phyloP scores from a whole-genome alignment of 1,140 invertebrate species.

The Hesperophylax magnus region DNA sequence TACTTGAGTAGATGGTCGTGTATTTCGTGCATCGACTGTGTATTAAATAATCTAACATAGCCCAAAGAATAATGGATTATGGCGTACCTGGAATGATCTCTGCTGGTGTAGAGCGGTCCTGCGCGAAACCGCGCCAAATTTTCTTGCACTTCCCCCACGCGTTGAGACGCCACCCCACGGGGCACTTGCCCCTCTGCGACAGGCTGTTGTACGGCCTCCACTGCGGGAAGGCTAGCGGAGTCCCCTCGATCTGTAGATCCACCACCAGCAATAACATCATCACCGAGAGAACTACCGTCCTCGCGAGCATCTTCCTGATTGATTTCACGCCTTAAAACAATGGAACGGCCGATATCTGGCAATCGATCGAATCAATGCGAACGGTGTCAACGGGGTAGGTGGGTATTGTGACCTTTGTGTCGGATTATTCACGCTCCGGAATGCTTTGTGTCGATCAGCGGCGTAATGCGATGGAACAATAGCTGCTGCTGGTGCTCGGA shows the following conservation, averaged over 20 bases:
- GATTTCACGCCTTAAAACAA: not conserved
- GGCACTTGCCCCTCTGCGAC: not conserved
- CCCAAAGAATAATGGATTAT: too few relatives aligned
- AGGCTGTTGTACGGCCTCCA: not conserved
- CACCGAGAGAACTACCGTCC: not conserved
- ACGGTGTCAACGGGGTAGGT: too few relatives aligned
- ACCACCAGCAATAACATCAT: not conserved
- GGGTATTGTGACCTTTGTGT: too few relatives aligned
- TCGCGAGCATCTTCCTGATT: slow-evolving; percentile 4
- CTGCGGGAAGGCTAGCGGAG: slow-evolving; percentile 9
- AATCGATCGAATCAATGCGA: too few relatives aligned
- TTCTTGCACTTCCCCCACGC: slow-evolving; percentile 7
- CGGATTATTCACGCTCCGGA: not conserved
- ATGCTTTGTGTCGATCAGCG: not conserved
- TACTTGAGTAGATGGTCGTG: too few relatives aligned
- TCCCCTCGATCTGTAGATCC: not conserved
- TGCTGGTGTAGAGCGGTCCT: too few relatives aligned
- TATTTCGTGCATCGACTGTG: too few relatives aligned
- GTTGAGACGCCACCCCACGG: not conserved
- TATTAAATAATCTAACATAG: too few relatives aligned
- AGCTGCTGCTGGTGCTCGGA: not conserved
- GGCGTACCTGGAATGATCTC: too few relatives aligned
- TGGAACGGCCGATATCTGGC: not conserved
- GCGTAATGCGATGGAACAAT: not conserved
- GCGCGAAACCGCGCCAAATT: not conserved